A percentile compares a stretch with the other conserved stretches of the same genome.
Evolutionary conservation across 2,888 invertebrate species (phyloP).

Genomic region (Achlya flavicornis): DNA sequence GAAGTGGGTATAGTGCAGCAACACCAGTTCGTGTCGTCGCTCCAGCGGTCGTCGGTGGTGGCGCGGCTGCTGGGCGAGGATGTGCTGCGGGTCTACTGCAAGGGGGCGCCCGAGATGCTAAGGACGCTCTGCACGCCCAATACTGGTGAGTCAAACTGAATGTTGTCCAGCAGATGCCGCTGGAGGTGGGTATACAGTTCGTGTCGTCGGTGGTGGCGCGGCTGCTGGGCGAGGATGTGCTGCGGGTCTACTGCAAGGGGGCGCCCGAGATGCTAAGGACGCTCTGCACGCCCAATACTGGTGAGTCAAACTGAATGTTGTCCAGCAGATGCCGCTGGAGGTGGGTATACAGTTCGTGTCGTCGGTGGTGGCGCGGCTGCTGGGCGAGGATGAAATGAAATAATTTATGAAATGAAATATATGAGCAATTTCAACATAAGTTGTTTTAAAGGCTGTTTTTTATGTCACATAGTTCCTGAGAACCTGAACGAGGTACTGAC

Average conservation of each 20-base stretch:
- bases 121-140: constrained; percentile 87
- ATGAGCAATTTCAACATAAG: too few species aligned
- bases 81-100: constrained; percentile 92
- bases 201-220: constrained; percentile 95
- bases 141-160: too few species aligned
- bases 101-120: constrained; percentile 97
- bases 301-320: constrained; percentile 54
- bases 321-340: too few species aligned
- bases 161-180: too few species aligned
- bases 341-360: too few species aligned
- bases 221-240: constrained; percentile 87
- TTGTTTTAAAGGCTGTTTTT: too few species aligned
- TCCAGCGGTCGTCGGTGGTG: constrained; percentile 96
- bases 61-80: constrained; percentile 89
- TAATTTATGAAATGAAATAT: too few species aligned
- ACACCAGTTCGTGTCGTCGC: constrained; percentile 93
- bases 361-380: constrained; percentile 90
- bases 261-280: constrained; percentile 96
- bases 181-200: constrained; percentile 81
- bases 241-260: constrained; percentile 94
- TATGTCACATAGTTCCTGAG: constrained; percentile 85
- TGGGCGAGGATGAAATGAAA: constrained; percentile 89
- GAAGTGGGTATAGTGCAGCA: constrained; percentile 94
- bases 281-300: constrained; percentile 88
- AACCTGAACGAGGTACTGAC: constrained; percentile 91